phyloP scores from a whole-genome alignment of 2,888 invertebrate species.

The Dolichopus griseipennis region DNA sequence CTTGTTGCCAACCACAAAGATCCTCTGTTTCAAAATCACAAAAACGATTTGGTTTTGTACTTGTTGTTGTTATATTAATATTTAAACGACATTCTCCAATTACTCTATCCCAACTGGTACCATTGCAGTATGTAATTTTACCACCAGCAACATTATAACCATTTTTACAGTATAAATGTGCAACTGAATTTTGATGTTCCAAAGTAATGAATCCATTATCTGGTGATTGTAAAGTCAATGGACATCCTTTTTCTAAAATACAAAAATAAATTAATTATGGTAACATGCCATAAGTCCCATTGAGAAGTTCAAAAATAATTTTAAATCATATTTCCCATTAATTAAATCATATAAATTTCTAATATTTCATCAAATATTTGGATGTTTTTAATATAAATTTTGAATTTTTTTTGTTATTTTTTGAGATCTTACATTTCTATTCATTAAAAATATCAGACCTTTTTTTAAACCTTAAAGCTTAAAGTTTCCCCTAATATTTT shows the following conservation, averaged over 20 bases:
- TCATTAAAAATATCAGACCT: too few species aligned
- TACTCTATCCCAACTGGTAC: slow-evolving; percentile 58
- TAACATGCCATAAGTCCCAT: too few species aligned
- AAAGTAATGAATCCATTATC: slow-evolving; percentile 48
- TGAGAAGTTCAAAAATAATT: too few species aligned
- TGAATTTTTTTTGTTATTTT: too few species aligned
- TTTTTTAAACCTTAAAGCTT: too few species aligned
- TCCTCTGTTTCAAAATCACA: slow-evolving; percentile 45
- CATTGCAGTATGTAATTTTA: slow-evolving; percentile 60
- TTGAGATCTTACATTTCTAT: too few species aligned
- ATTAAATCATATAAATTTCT: too few species aligned
- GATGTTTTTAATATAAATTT: too few species aligned
- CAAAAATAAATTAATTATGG: too few species aligned
- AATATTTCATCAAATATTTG: too few species aligned
- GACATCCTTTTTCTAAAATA: slow-evolving; percentile 53
- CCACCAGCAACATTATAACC: slow-evolving; percentile 54
- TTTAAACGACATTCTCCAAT: slow-evolving; percentile 51
- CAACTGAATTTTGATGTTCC: slow-evolving; percentile 48
- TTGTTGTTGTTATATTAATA: slow-evolving; percentile 6
- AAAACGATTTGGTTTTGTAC: background rate
- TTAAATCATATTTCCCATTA: too few species aligned
- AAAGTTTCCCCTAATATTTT: too few species aligned
- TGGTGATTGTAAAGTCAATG: slow-evolving; percentile 34
- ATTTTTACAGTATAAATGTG: slow-evolving; percentile 58
- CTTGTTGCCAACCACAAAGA: slow-evolving; percentile 72